A percentile compares a stretch with the other conserved stretches of the same genome.
phyloP scores from a whole-genome alignment of 2,113 vertebrate genomes.

The Corythaeola cristata region DNA sequence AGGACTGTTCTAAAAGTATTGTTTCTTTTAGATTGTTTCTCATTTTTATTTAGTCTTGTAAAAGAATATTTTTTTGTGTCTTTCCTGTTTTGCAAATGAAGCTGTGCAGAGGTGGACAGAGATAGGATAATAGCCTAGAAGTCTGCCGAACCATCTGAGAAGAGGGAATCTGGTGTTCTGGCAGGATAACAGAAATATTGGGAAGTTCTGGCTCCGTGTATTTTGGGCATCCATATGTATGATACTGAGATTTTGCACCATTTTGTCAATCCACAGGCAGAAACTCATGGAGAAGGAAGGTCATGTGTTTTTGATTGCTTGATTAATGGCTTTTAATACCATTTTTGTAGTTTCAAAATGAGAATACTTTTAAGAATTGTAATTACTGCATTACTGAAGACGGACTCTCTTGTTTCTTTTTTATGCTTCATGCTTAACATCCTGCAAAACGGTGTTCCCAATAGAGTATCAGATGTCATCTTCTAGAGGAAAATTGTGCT shows the following conservation, averaged over 20 bases:
- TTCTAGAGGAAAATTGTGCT: neutral
- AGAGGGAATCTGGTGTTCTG: neutral
- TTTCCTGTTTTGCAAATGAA: neutral
- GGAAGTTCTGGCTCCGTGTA: neutral
- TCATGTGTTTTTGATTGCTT: neutral
- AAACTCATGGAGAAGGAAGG: neutral
- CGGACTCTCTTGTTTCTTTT: neutral
- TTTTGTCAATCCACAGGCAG: neutral
- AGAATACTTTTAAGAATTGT: neutral
- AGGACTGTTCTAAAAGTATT: neutral
- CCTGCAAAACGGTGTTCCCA: neutral
- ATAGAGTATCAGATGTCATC: neutral
- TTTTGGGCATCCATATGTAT: neutral
- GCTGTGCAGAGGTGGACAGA: neutral
- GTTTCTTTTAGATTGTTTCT: neutral
- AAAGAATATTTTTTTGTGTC: neutral
- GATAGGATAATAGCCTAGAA: neutral
- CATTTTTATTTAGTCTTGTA: neutral
- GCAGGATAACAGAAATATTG: neutral
- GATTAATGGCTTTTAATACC: neutral
- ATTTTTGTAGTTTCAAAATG: neutral
- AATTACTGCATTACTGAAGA: neutral
- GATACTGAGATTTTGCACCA: neutral
- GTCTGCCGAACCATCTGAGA: neutral
- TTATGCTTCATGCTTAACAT: neutral